Base-by-base conservation (phyloP, 2,113 vertebrate genomes). In the Manacus vitellinus region DNA sequence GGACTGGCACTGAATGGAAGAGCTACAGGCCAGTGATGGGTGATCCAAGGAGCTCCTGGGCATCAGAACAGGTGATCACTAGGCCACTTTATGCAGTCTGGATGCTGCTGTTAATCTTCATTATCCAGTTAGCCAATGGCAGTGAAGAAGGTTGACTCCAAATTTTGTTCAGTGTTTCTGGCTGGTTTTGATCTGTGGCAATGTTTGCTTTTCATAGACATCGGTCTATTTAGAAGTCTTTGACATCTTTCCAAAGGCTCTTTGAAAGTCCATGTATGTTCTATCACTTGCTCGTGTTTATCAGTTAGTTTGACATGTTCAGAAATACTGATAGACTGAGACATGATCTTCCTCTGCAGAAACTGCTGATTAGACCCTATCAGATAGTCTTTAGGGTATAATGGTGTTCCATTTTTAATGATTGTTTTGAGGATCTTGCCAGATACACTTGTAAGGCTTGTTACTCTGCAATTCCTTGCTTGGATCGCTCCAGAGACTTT, bases 381-480 rank as follows among this genome's bases (percentile, higher is more conserved):
- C 96, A 84, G 92, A 52, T 93, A 70, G 86, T 81, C 90, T 96
- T 94, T 77, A 9, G 4, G 55, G 31, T 71, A 88, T 93, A 85
- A 80, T 59, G 55, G 54, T 94, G 63, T 95, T 96, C 85, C 92
- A 78, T 95, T 96, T 95, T 94, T 96, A 92, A 91, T 92, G 90
- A 93, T n/a, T 51, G 88, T 88, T 68, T 83, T 41, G 85, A 72
- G 24, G n/a, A 79, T 84, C 80, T 85, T 75, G 85, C 92, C 93
- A 93, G 83, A 67, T 92, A 96, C 88, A 91, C 68, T 28, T 91
- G 88, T 93, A 91, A 73, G 56, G 28, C 73, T 92, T 87, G 79
- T 92, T 81, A 51, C 49, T 25, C 44, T 72, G 56, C 54, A 91
- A 1, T 84, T 89, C 76, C 59, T 92, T 95, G 52, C 52, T 78